Evolutionary conservation across 2,113 vertebrate species (phyloP), one percentile per base, ranked within the genome.

Genomic region (Sigmodon hispidus): DNA sequence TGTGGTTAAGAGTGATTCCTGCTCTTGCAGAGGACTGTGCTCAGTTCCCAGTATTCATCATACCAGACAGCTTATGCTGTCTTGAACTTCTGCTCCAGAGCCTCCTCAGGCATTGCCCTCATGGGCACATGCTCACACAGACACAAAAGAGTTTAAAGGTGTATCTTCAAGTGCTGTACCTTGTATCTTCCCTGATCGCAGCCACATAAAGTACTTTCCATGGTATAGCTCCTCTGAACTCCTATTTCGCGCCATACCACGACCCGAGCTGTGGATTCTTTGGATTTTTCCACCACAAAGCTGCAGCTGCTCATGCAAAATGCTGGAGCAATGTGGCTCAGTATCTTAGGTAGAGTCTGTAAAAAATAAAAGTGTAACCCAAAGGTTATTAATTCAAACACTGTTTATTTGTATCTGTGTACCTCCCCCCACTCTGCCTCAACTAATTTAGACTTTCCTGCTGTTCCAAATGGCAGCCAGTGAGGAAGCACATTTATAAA

Each of bases 141-240:
- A n/a, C 26, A 84, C 15, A 31, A 5, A 34, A 48, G 17, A 48
- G 17, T 4, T 43, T 57, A 7, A 40, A 40, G 21, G 16, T 40
- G 13, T 2, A 85, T 43, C 57, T 52, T 12, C 8, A 81, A 65
- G 31, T 48, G 67, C 45, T 93, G 93, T 98, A 99, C 99, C 99
- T 99, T 99, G 26, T 99, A 99, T 98, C 99, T 99, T 55, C 99
- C 99, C 98, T 99, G 99, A 97, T 99, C 99, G 95, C 99, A 99
- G 65, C 99, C 99, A 96, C 99, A 99, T 83, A 99, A 98, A 0
- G 99, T 99, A 97, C 99, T 99, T 98, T 99, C 99, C 99, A 99
- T 99, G 87, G 99, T 99, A 86, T 99, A 99, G 97, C 99, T 99
- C 96, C 99, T 99, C 67, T 99, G 99, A 16, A 99, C 99, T 65